Evolutionary conservation across 2,797 vertebrate genomes (phyloP), one percentile per base, ranked within the genome.

Genomic region (Aldrovandia affinis): DNA sequence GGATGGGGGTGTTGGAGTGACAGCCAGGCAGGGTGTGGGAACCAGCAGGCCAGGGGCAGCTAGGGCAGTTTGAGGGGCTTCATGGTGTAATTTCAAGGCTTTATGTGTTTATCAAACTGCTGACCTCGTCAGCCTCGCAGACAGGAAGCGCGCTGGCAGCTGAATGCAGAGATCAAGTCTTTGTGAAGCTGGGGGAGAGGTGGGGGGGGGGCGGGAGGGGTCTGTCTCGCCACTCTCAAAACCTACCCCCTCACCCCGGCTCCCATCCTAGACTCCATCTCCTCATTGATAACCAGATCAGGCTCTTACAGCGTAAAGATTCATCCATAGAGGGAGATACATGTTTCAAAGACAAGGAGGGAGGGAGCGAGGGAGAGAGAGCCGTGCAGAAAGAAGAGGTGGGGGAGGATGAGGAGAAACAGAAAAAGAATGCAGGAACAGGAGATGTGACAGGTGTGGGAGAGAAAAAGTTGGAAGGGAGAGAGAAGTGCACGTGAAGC

Each of bases 101-200:
- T 94, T 92, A 93, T 95, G 89, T 88, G 90, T 95, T 94, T 91
- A 93, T 94, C 92, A 93, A 91, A 88, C 88, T 30, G 80, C 87
- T 92, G 93, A 89, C 92, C 91, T 91, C 90, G 88, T 33, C 89
- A 87, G 88, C 88, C 86, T 83, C 3, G 28, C 47, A 81, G 84
- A 91, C 90, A 94, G 94, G 93, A 94, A 94, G 84, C 44, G 33
- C 80, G 88, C 81, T 88, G 92, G 86, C 85, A 90, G 79, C 92
- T 94, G 91, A 95, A 95, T 94, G 93, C 91, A 93, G 90, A 92
- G 93, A 95, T 94, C 93, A 92, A 88, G 92, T 88, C 91, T 89
- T 85, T 91, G 88, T 88, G 83, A 83, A 6, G 39, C 30, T 68
- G 70, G 33, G 30, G 44, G 79, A 44, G 87, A 63, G 75, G 78